Base-by-base conservation (phyloP, 1,140 invertebrate genomes). In the Episyrphus balteatus region DNA sequence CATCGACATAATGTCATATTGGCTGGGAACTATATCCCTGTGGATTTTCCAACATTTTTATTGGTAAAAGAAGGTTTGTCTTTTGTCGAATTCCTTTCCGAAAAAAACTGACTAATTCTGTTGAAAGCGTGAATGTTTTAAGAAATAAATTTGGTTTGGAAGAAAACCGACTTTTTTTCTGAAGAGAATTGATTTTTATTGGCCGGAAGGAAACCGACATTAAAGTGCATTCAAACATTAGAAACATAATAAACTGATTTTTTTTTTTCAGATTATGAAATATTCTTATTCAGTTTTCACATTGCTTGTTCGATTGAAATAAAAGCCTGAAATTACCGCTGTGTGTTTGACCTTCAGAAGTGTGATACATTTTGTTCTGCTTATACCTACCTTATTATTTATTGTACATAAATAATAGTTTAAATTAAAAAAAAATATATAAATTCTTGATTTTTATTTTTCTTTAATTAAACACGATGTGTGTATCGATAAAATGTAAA, bases 11-110 rank as follows among this genome's bases (percentile, higher is more conserved):
- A 43, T 0, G 36, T 42, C 3, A 65, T 64, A 21, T 46, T 44
- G 14, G 61, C 61, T 30, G 62, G 61, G 6, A 43, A 50, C 19
- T 57, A 58, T 33, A 55, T 64, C 1, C 31, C 54, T 0, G 50
- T 64, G n/a, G 56, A 55, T 3, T 48, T 64, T 51, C 55, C 58
- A 43, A 60, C 59, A 7, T 64, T 64, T 38, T 47, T 57, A 1
- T 40, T 48, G 56, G 59, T 60, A 15, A 6, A 18, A 31, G 10
- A 44, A 26, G 38, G 19, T 30, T 41, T 33, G 30, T 21, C 13
- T 17, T 21, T 42, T 42, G 18, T 42, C 26, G 10, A 14, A 32
- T 33, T 7, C 9, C 5, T 44, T 32, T 34, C 21, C n/a, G 13
- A 8, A 12, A 36, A 46, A 37, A 14, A 1, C 5, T 34, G 26